phyloP scores from a whole-genome alignment of 2,797 vertebrate genomes.

The Cynodonichthys magdalenae region DNA sequence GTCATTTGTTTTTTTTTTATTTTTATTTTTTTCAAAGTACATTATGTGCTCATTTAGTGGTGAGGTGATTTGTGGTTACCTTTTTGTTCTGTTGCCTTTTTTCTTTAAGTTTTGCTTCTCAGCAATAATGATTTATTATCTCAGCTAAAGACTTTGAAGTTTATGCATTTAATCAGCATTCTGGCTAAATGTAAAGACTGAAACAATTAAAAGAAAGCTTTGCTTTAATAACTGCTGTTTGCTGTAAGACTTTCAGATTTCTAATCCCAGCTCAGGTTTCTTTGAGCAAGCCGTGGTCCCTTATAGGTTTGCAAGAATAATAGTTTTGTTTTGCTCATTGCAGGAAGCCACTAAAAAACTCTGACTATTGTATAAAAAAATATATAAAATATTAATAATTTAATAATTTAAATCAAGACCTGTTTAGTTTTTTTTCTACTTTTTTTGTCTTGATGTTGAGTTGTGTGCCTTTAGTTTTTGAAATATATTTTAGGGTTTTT shows the following conservation, averaged over 20 bases:
- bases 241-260: neutral
- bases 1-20: constrained; percentile 22
- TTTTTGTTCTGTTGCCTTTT: constrained; percentile 19
- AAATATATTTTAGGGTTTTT: constrained; percentile 3
- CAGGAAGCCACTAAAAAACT: constrained; percentile 48
- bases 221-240: constrained; percentile 7
- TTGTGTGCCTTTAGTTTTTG: neutral
- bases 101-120: constrained; percentile 30
- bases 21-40: constrained; percentile 10
- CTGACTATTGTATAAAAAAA: constrained; percentile 23
- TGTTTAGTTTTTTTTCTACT: neutral
- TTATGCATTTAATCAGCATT: constrained; percentile 24
- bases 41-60: constrained; percentile 4
- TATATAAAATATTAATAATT: neutral
- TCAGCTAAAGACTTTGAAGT: constrained; percentile 10
- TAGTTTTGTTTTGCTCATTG: constrained; percentile 45
- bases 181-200: constrained; percentile 23
- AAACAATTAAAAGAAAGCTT: constrained; percentile 8
- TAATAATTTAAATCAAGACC: neutral
- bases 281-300: constrained; percentile 10
- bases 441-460: neutral
- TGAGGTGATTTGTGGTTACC: constrained; percentile 23
- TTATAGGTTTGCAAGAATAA: constrained; percentile 9
- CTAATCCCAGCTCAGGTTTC: constrained; percentile 5
- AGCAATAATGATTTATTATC: constrained; percentile 31